phyloP scores from a whole-genome alignment of 2,888 invertebrate genomes.

The Trissonchulus sp. region DNA sequence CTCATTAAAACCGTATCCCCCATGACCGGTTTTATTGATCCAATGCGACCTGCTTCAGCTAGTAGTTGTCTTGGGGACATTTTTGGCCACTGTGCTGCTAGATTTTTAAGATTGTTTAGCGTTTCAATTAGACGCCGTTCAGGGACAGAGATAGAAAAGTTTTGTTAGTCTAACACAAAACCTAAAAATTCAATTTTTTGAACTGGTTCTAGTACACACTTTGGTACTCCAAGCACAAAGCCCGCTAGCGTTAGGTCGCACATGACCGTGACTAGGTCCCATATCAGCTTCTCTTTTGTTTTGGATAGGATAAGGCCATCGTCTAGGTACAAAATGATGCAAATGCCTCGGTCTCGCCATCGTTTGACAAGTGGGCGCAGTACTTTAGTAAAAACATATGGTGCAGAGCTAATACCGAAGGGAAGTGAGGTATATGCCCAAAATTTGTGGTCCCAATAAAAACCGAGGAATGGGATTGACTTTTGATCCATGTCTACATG shows the following conservation, averaged over 20 bases:
- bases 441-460: background rate
- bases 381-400: background rate
- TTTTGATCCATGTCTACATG: background rate
- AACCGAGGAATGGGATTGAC: background rate
- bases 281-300: background rate
- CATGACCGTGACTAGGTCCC: background rate
- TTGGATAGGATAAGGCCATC: background rate
- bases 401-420: background rate
- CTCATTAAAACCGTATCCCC: no score
- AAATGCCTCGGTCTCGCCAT: background rate
- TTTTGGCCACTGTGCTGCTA: no score
- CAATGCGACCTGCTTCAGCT: no score
- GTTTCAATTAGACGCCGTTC: no score
- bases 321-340: conserved; percentile 5
- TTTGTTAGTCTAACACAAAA: background rate
- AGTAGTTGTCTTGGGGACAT: no score
- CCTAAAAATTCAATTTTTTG: background rate
- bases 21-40: no score
- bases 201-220: background rate
- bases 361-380: background rate
- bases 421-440: background rate
- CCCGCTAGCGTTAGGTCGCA: background rate
- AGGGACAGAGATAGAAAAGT: no score
- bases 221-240: background rate
- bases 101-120: no score